phyloP scores from a whole-genome alignment of 2,113 vertebrate species.

The Panurus biarmicus region DNA sequence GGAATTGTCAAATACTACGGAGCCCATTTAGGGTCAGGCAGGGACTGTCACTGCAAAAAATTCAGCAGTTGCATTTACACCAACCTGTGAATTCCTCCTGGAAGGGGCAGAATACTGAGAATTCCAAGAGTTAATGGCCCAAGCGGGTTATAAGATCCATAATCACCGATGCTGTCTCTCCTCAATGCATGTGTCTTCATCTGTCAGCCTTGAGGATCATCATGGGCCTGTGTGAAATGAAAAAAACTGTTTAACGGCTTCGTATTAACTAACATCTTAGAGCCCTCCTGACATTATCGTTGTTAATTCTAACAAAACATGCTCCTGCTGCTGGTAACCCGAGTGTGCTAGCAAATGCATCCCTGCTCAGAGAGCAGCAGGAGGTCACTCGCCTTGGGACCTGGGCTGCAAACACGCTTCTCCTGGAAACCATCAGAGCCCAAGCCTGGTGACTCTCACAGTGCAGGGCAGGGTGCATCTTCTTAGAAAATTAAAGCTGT shows the following conservation, averaged over 20 bases:
- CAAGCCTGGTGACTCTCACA: background rate
- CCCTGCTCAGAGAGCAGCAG: background rate
- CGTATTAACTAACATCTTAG: background rate
- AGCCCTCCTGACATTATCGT: background rate
- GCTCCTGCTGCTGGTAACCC: background rate
- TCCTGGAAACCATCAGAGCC: background rate
- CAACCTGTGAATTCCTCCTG: background rate
- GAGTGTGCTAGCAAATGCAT: background rate
- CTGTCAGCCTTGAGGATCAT: background rate
- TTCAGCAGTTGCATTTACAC: background rate
- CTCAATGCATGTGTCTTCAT: background rate
- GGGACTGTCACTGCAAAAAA: background rate
- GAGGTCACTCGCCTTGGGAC: background rate
- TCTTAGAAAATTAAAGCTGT: background rate
- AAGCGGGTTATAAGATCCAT: background rate
- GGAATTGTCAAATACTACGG: background rate
- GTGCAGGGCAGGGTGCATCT: rapidly evolving
- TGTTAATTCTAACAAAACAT: background rate
- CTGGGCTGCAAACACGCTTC: background rate
- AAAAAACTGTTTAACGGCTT: background rate
- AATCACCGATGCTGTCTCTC: background rate
- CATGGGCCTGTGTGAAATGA: background rate
- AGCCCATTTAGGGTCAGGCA: background rate
- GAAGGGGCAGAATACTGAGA: background rate
- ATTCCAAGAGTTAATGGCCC: background rate